phyloP scores from a whole-genome alignment of 1,140 invertebrate genomes.

The Brachionus manjavacas region DNA sequence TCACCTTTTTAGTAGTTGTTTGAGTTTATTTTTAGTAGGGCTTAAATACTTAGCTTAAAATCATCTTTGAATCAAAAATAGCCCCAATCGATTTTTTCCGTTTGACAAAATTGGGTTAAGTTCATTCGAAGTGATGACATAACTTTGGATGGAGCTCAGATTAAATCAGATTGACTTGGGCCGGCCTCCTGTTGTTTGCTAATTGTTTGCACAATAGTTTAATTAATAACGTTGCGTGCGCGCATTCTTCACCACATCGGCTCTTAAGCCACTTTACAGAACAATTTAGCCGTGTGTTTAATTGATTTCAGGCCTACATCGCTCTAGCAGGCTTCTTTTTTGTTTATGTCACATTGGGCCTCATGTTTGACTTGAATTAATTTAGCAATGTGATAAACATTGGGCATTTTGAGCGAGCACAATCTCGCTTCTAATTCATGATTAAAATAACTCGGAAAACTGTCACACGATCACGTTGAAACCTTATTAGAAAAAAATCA shows the following conservation, averaged over 20 bases:
- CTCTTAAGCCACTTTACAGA: neutral
- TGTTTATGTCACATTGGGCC: neutral
- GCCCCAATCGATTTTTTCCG: neutral
- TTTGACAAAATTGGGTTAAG: neutral
- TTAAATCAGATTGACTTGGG: neutral
- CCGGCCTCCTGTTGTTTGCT: neutral
- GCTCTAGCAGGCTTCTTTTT: neutral
- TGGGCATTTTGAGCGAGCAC: neutral
- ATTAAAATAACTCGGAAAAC: neutral
- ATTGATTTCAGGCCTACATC: neutral
- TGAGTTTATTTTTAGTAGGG: slow-evolving; percentile 9
- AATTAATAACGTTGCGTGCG: neutral
- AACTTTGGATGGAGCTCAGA: too few species aligned
- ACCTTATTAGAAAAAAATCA: neutral
- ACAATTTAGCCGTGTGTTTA: neutral
- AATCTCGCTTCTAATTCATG: neutral
- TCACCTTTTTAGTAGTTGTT: neutral
- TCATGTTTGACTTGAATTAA: neutral
- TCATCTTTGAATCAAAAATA: neutral
- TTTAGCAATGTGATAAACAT: neutral
- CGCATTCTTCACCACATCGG: neutral
- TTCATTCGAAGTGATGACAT: neutral
- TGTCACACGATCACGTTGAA: neutral
- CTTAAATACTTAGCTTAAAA: slow-evolving; percentile 30
- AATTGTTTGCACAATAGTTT: neutral